Conservation (phyloP, 2,113 vertebrate genomes). For the Shinisaurus crocodilurus region DNA sequence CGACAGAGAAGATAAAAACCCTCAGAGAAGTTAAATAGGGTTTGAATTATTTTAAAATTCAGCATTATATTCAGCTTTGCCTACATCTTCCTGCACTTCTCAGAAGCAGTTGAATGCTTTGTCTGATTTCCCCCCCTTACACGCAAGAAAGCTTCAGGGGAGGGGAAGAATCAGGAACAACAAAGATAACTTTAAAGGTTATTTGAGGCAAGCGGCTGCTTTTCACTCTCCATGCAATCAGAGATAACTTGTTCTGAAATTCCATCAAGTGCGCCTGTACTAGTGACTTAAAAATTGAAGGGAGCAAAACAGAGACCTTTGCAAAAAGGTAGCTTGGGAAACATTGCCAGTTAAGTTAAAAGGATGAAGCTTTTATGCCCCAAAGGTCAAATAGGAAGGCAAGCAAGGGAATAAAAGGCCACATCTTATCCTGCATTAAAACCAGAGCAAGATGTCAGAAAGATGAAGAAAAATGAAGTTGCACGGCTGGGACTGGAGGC, state of each 20-base stretch:
- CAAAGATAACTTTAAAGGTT: constrained; percentile 14
- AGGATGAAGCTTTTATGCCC: neutral
- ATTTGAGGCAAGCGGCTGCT: constrained; percentile 34
- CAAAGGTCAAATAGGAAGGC: constrained; percentile 36
- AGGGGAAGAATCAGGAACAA: constrained; percentile 17
- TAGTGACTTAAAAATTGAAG: neutral
- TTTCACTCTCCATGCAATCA: constrained; percentile 44
- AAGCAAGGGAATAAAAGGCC: neutral
- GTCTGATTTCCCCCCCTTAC: neutral
- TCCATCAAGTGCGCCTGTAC: constrained; percentile 19
- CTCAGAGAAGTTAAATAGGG: constrained; percentile 9
- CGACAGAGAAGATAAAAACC: neutral
- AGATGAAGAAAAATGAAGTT: constrained; percentile 24
- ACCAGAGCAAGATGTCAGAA: constrained; percentile 1
- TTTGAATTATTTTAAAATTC: constrained; percentile 35
- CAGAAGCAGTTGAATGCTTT: constrained; percentile 5
- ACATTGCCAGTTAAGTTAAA: constrained; percentile 30
- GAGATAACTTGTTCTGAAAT: constrained; percentile 46
- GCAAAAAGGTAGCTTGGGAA: constrained; percentile 26
- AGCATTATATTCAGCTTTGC: neutral
- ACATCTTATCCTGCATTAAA: neutral
- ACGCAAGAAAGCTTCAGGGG: neutral
- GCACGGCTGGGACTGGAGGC: neutral
- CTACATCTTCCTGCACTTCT: neutral
- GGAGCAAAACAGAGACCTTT: neutral